A percentile compares a stretch with the other conserved stretches of the same genome.
phyloP scores from a whole-genome alignment of 2,888 invertebrate genomes.

The Dilophus febrilis region DNA sequence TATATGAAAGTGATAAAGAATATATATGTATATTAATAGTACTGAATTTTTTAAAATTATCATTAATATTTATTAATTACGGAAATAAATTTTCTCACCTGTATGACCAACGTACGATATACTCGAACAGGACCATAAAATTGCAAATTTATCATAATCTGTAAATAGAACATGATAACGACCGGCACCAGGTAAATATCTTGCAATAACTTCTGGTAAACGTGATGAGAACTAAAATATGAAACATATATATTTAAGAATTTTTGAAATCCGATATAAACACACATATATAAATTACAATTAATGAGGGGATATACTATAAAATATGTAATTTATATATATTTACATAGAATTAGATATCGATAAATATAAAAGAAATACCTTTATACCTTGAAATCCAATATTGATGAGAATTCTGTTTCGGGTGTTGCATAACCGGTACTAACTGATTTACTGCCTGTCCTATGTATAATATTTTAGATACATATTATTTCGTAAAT shows the following conservation, averaged over 20 bases:
- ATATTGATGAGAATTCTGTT: constrained; percentile 34
- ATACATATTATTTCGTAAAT: too few relatives aligned
- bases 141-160: constrained; percentile 52
- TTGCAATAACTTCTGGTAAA: constrained; percentile 46
- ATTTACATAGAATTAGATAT: not conserved
- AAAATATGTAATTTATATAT: too few relatives aligned
- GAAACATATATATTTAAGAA: not conserved
- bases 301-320: too few relatives aligned
- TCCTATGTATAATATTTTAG: too few relatives aligned
- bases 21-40: not conserved
- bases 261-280: not conserved
- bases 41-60: not conserved
- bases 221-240: constrained; percentile 36
- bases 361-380: too few relatives aligned
- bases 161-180: constrained; percentile 53
- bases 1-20: constrained; percentile 4
- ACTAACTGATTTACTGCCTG: constrained; percentile 39
- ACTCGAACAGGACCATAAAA: constrained; percentile 57
- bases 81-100: too few relatives aligned
- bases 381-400: constrained; percentile 26
- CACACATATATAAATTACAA: too few relatives aligned
- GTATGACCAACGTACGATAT: constrained; percentile 39
- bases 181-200: constrained; percentile 53
- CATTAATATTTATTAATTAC: too few relatives aligned
- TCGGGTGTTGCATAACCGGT: constrained; percentile 46